phyloP scores from a whole-genome alignment of 35 echinoderm and acorn worm genomes.

The Chiridota heheva region DNA sequence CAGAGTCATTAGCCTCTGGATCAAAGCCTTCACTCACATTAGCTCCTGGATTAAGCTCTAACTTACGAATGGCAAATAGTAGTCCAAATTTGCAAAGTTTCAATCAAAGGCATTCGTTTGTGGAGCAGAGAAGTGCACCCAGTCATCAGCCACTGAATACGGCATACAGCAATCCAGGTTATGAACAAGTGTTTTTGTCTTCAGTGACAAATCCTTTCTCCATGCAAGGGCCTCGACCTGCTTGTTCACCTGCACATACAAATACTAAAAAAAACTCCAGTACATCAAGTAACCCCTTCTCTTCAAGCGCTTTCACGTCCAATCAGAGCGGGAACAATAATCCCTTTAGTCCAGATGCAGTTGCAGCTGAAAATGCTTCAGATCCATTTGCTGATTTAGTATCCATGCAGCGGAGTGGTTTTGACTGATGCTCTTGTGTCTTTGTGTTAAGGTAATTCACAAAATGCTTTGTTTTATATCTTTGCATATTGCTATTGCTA shows the following conservation, averaged over 20 bases:
- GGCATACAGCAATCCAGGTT: constrained; percentile 10
- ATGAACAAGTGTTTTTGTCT: constrained; percentile 27
- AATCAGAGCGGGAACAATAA: neutral
- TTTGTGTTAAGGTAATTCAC: too few relatives aligned
- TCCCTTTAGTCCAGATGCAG: neutral
- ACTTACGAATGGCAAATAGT: neutral
- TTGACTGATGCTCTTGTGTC: too few relatives aligned
- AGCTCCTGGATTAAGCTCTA: neutral
- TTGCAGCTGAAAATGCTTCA: neutral
- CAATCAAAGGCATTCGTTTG: too few relatives aligned
- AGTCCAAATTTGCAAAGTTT: constrained; percentile 9
- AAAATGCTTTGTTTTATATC: too few relatives aligned
- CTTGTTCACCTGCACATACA: neutral
- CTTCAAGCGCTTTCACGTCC: neutral
- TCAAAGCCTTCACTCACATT: neutral
- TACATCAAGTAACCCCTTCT: neutral
- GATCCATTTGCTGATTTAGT: constrained; percentile 43
- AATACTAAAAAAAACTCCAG: neutral
- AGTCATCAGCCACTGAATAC: neutral
- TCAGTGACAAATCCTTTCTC: neutral
- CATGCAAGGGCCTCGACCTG: neutral
- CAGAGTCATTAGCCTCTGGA: neutral
- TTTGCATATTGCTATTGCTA: too few relatives aligned
- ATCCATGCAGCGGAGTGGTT: constrained; percentile 18
- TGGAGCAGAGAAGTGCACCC: neutral